Conservation (phyloP, 1,140 invertebrate species). For the Parasteatoda tepidariorum region DNA sequence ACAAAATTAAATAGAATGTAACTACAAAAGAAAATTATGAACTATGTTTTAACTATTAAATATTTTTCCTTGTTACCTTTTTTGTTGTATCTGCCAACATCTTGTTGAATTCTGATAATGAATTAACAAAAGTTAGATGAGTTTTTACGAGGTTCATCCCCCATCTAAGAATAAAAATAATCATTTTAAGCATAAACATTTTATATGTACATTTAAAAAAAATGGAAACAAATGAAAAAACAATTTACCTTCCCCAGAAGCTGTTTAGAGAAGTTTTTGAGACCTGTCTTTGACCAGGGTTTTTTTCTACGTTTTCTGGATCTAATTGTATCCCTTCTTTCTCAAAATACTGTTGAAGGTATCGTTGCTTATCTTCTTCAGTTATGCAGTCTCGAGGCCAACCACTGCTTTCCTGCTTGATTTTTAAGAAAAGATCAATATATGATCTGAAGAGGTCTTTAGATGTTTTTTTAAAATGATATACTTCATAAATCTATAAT, state of each 20-base stretch:
- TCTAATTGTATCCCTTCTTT: background rate
- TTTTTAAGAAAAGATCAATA: background rate
- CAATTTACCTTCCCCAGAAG: constrained; percentile 56
- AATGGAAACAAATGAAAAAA: too few species aligned
- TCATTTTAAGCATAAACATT: too few species aligned
- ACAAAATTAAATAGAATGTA: too few species aligned
- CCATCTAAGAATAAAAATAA: too few species aligned
- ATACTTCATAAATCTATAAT: background rate
- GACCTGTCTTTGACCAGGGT: constrained; percentile 66
- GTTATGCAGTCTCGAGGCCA: background rate
- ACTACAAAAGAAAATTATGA: too few species aligned
- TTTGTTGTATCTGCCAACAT: too few species aligned
- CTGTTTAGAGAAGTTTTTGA: constrained; percentile 38
- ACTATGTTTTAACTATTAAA: too few species aligned
- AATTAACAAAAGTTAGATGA: too few species aligned
- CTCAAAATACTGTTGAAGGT: background rate
- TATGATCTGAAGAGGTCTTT: background rate
- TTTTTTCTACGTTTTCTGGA: background rate
- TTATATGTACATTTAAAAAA: too few species aligned
- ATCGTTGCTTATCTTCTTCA: background rate
- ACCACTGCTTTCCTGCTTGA: background rate
- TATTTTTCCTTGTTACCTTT: too few species aligned
- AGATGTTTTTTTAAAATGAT: background rate
- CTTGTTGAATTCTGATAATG: too few species aligned
- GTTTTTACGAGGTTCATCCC: too few species aligned